These are phyloP conservation scores for Oncopodura yosiiana DNA, from an alignment of 1,140 invertebrate genomes.

Conservation along the genomic window DNA sequence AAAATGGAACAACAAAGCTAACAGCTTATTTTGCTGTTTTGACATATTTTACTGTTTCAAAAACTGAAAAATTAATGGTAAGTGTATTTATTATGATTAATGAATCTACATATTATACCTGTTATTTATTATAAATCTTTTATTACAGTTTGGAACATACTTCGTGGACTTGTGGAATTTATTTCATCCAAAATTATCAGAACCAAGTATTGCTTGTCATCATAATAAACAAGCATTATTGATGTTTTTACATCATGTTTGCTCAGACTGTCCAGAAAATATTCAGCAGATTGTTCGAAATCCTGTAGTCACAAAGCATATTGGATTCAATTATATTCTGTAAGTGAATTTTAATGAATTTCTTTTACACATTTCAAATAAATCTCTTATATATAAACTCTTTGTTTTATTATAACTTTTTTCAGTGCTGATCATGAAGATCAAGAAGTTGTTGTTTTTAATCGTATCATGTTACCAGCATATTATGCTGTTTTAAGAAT, in stretches of 20 bases:
- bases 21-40: constrained; percentile 83
- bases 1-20: constrained; percentile 80
- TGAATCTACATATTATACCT: too few relatives aligned
- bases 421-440: constrained; percentile 84
- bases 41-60: constrained; percentile 78
- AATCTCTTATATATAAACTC: background rate
- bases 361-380: background rate
- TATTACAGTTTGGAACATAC: constrained; percentile 67
- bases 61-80: constrained; percentile 85
- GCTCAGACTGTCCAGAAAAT: constrained; percentile 83
- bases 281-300: constrained; percentile 74
- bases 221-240: constrained; percentile 89
- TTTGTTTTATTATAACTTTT: constrained; percentile 26
- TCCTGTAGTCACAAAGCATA: constrained; percentile 75
- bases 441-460: constrained; percentile 85
- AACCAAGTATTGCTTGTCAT: constrained; percentile 85
- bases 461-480: constrained; percentile 84
- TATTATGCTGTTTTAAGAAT: constrained; percentile 82
- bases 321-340: constrained; percentile 94
- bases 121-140: too few relatives aligned
- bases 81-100: constrained; percentile 36
- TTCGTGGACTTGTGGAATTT: constrained; percentile 84
- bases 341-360: constrained; percentile 45
- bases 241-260: constrained; percentile 85
- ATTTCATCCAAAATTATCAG: constrained; percentile 88